Base-by-base conservation (phyloP, 2,888 invertebrate genomes). In the Callimorpha dominula region DNA sequence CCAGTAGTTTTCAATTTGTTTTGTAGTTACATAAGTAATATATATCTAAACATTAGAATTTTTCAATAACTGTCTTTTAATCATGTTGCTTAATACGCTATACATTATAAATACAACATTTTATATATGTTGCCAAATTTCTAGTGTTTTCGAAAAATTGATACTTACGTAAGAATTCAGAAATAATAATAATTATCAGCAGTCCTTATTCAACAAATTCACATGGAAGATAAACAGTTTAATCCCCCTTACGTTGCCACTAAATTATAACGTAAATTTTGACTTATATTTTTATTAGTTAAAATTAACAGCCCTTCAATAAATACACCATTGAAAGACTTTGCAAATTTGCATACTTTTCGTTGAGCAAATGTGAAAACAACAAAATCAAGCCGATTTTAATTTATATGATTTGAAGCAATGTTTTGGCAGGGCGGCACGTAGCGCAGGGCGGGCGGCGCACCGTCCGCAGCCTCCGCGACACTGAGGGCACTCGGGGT, bases 391-490 rank as follows among this genome's bases (percentile, higher is more conserved):
- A 77, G 80, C 72, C 79, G 77, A 85, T 78, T 77, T 84, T 81
- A 83, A 83, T 86, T 81, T 84, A 74, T 85, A 77, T 79, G 78
- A 73, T 77, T 80, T 82, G 71, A 82, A 86, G 82, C 85, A 90
- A 90, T 91, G 92, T 92, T 92, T 89, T 91, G 91, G 84, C 83
- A 82, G 83, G 84, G 84, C 79, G 81, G 79, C 80, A 82, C 82
- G 87, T 86, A 86, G 78, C 86, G 86, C 85, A 89, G 91, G 92
- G 92, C 93, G 93, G 92, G 89, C 94, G 92, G 91, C 90, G 84
- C 85, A 82, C 86, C 84, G 81, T 89, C 93, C 94, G 93, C 96
- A 95, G 96, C 95, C 94, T 96, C 95, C 95, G 94, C 93, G 92
- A 92, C 90, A 96, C 96, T 96, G 95, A 93, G 90, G 90, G 89